phyloP scores from a whole-genome alignment of 2,797 vertebrate species.

The Enteromius thamalakanensis region DNA sequence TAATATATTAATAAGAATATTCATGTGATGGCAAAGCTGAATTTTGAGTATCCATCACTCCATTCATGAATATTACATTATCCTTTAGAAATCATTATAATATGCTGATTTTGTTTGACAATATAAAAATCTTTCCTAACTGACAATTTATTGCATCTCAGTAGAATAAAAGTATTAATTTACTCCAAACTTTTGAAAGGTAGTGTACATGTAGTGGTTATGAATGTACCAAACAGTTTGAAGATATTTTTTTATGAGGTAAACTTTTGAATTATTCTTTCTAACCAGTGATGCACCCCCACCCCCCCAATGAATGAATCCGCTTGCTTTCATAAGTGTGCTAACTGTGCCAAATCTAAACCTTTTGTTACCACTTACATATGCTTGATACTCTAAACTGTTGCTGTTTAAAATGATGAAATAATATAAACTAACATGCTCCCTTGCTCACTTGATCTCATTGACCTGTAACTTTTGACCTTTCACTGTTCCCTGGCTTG shows the following conservation, averaged over 20 bases:
- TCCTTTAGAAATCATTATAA: background rate
- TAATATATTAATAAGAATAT: background rate
- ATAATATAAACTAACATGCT: slow-evolving; percentile 66
- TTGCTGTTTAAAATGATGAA: slow-evolving; percentile 45
- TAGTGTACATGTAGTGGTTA: background rate
- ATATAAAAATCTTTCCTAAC: background rate
- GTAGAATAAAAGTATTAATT: background rate
- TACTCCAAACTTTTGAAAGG: background rate
- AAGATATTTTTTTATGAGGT: background rate
- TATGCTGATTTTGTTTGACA: background rate
- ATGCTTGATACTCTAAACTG: slow-evolving; percentile 33
- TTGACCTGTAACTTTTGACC: slow-evolving; percentile 72
- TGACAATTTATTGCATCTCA: background rate
- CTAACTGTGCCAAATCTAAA: slow-evolving; percentile 58
- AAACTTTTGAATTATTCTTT: background rate
- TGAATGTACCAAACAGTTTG: background rate
- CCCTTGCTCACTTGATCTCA: slow-evolving; percentile 47
- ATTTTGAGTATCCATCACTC: background rate
- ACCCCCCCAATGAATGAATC: slow-evolving; percentile 60
- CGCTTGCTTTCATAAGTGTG: slow-evolving; percentile 61
- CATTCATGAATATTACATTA: background rate
- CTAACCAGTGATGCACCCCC: background rate
- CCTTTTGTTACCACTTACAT: slow-evolving; percentile 60
- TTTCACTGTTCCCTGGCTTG: slow-evolving; percentile 78
- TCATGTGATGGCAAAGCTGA: background rate